A percentile compares a stretch with the other conserved stretches of the same genome.
These are phyloP conservation scores for Papilio gigon DNA, from an alignment of 2,888 invertebrate genomes.

Conservation along the genomic window DNA sequence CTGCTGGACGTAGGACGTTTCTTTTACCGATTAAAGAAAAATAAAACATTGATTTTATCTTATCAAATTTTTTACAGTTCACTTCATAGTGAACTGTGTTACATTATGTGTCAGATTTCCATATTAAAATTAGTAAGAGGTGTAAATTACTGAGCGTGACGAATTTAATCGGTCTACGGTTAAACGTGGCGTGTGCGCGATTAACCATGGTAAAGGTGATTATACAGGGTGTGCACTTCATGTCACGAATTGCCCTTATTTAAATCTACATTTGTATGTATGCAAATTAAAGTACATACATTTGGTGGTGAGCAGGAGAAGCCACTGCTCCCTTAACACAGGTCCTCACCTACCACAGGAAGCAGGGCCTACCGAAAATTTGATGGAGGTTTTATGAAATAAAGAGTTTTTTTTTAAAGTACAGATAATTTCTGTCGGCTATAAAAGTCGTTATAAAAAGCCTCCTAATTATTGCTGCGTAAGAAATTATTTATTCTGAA, in stretches of 20 bases:
- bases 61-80: too few species aligned
- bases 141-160: conserved; percentile 15
- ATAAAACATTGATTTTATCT: background rate
- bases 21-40: background rate
- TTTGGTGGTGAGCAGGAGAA: too few species aligned
- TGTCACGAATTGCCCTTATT: background rate
- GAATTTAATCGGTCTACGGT: conserved; percentile 16
- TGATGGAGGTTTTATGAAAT: too few species aligned
- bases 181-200: conserved; percentile 30
- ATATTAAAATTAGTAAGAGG: conserved; percentile 17
- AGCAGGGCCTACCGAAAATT: too few species aligned
- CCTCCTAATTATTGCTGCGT: too few species aligned
- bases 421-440: too few species aligned
- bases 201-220: conserved; percentile 42
- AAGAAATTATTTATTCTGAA: too few species aligned
- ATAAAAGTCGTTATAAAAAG: too few species aligned
- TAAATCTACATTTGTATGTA: background rate
- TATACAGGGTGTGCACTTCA: conserved; percentile 4
- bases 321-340: too few species aligned
- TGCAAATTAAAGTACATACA: too few species aligned
- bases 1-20: conserved; percentile 8
- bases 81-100: background rate
- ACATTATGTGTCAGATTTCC: background rate
- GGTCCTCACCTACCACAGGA: too few species aligned
- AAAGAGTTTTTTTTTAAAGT: too few species aligned